Percentiles rank a stretch among this genome's conserved stretches.
phyloP scores from a whole-genome alignment of 2,113 vertebrate species.

The Rostratula benghalensis region DNA sequence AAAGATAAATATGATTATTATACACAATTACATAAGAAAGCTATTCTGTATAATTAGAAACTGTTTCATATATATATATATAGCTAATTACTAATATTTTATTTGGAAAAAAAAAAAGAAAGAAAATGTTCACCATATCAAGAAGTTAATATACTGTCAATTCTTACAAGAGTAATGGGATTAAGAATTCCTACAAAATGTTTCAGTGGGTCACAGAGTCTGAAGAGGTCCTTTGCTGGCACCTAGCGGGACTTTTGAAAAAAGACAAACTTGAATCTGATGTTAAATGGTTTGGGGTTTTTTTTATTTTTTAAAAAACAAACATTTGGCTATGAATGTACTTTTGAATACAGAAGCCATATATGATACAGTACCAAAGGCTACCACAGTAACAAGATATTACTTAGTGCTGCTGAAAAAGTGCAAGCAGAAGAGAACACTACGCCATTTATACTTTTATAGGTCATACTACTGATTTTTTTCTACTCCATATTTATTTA shows the following conservation, averaged over 20 bases:
- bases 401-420: slow-evolving; percentile 57
- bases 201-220: not conserved
- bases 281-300: not conserved
- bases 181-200: not conserved
- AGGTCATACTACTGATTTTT: slow-evolving; percentile 56
- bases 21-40: not conserved
- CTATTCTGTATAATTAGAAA: not conserved
- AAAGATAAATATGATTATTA: not conserved
- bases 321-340: not conserved
- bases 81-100: not conserved
- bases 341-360: slow-evolving; percentile 40
- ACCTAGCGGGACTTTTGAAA: slow-evolving; percentile 62
- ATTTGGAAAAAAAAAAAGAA: not conserved
- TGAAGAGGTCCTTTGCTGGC: slow-evolving; percentile 71
- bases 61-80: not conserved
- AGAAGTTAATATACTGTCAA: not conserved
- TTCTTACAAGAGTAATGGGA: not conserved
- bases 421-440: slow-evolving; percentile 68
- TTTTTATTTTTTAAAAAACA: not conserved
- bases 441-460: slow-evolving; percentile 64
- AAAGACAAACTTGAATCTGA: slow-evolving; percentile 10
- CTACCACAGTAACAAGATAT: not conserved
- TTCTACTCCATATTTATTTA: slow-evolving; percentile 74
- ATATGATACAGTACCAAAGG: not conserved
- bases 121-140: not conserved